Base-by-base conservation (phyloP, 2,113 vertebrate genomes). In the Pteronura brasiliensis region DNA sequence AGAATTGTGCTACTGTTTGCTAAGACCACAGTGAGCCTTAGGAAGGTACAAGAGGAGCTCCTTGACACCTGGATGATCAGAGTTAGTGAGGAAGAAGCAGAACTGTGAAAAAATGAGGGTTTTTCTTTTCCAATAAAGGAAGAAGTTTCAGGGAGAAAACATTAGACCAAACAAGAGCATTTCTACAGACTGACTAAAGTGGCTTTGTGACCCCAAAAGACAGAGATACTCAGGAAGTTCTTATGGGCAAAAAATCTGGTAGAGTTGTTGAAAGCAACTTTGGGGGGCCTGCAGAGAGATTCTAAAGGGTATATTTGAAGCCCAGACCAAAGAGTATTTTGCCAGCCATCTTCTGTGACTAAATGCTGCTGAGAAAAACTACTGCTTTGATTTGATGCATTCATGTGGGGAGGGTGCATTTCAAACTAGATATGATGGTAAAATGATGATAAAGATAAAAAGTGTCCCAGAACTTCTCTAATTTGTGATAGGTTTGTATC, bases 61-160 rank as follows among this genome's bases (percentile, higher is more conserved):
- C 59, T 83, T 65, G 25, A 39, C 11, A 72, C 47, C 39, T 93
- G n/a, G n/a, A 47, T 81, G 18, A 93, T 57, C 72, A 59, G 63
- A 95, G 42, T 86, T 86, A 55, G 52, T 49, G 59, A 85, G 27
- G 69, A 74, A 76, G 82, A 61, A 80, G 29, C 44, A 89, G 86
- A 90, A 39, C 44, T 93, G 52, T 79, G 55, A 83, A 67, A 67
- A 74, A 65, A 77, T n/a, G 3, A 57, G 44, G 36, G n/a, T n/a
- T 90, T 87, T 96, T 77, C 57, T 86, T 94, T 44, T 72, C 42
- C 34, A 80, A 10, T 76, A 39, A 71, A 82, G 74, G 49, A 55
- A 13, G 27, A 82, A 63, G 59, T 93, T 97, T 93, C 65, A 76
- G 74, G 87, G 49, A 93, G 76, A 82, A 72, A 72, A 52, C 57